These are phyloP conservation scores for Sceliomorpha sp. DNA, from an alignment of 2,888 invertebrate species.

Conservation along the genomic window DNA sequence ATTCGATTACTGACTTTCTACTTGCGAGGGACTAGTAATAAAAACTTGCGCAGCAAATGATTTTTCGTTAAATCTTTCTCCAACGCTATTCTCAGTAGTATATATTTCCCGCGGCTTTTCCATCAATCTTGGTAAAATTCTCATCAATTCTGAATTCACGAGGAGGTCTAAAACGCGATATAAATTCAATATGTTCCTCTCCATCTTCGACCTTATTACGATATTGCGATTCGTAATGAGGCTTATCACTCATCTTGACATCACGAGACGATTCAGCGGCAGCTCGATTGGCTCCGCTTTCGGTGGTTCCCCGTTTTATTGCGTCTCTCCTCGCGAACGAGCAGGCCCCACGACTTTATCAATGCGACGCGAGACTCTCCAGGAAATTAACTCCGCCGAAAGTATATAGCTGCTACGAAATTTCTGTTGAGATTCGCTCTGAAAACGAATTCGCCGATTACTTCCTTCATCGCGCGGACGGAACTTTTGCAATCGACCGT, in stretches of 20 bases:
- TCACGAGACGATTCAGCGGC: conserved; percentile 20
- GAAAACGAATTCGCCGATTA: conserved; percentile 41
- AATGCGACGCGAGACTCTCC: conserved; percentile 20
- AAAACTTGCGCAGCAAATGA: too few relatives aligned
- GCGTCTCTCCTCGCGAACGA: conserved; percentile 37
- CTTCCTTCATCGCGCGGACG: conserved; percentile 15
- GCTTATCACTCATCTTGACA: conserved; percentile 37
- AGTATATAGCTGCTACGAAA: conserved; percentile 30
- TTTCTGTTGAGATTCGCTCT: conserved; percentile 24
- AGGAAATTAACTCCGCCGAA: conserved; percentile 40
- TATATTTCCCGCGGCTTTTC: conserved; percentile 8
- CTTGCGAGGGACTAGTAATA: too few relatives aligned
- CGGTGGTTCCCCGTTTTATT: conserved; percentile 42
- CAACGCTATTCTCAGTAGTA: too few relatives aligned
- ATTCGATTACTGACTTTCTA: too few relatives aligned
- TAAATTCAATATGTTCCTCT: conserved; percentile 20
- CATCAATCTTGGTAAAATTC: conserved; percentile 20
- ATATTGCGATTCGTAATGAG: conserved; percentile 36
- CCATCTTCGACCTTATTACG: conserved; percentile 21
- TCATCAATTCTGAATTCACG: conserved; percentile 17
- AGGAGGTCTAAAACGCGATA: conserved; percentile 3
- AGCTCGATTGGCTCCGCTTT: conserved; percentile 33
- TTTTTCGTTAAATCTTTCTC: too few relatives aligned
- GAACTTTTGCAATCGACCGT: conserved; percentile 45
- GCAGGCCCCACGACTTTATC: conserved; percentile 42